A percentile compares a stretch with the other conserved stretches of the same genome.
Conservation (phyloP, 1,140 invertebrate species). For the Drosophila fuyamai region DNA sequence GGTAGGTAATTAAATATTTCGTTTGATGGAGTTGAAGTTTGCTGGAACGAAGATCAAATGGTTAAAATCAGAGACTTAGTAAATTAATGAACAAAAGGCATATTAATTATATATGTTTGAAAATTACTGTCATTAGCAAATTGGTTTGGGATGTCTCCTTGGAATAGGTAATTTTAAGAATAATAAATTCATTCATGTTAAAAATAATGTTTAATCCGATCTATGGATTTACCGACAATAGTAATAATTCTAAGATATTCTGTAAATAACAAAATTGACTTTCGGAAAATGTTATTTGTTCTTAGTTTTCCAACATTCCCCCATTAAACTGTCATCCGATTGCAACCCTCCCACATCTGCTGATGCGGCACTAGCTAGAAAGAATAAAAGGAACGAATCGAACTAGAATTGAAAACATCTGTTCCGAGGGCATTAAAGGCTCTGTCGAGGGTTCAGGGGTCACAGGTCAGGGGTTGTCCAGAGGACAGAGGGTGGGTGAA, state of each 20-base stretch:
- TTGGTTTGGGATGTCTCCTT: not conserved
- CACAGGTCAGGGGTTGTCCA: slow-evolving; percentile 29
- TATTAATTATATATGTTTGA: not conserved
- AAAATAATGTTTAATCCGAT: not conserved
- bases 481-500: slow-evolving; percentile 12
- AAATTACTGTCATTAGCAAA: not conserved
- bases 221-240: too few relatives aligned
- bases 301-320: slow-evolving; percentile 13
- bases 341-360: slow-evolving; percentile 38
- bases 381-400: slow-evolving; percentile 32
- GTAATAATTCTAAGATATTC: not conserved
- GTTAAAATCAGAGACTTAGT: not conserved
- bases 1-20: slow-evolving; percentile 9
- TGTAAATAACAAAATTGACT: not conserved
- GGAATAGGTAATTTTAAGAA: not conserved
- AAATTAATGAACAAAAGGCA: not conserved
- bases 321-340: slow-evolving; percentile 2
- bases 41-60: slow-evolving; percentile 1
- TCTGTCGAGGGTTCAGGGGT: slow-evolving; percentile 22
- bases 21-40: not conserved
- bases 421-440: slow-evolving; percentile 70
- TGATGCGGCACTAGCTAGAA: slow-evolving; percentile 17
- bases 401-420: slow-evolving; percentile 66
- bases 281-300: slow-evolving; percentile 18
- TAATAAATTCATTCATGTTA: not conserved